phyloP scores from a whole-genome alignment of 2,888 invertebrate species.

The Aplocera efformata region DNA sequence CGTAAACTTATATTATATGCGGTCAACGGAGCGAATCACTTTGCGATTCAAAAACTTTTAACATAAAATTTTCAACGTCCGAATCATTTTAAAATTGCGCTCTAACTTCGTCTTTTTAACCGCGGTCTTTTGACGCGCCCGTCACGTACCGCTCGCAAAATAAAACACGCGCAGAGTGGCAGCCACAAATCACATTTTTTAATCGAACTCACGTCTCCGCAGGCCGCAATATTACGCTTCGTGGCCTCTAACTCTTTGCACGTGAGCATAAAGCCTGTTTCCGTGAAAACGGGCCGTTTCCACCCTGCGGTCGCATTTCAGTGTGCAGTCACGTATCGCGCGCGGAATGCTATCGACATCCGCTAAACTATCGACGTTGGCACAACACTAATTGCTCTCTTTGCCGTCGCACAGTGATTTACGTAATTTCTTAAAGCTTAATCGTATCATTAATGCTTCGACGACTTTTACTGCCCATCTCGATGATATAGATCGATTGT shows the following conservation, averaged over 20 bases:
- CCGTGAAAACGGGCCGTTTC: slow-evolving; percentile 19
- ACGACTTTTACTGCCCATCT: slow-evolving; percentile 60
- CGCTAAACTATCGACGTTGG: slow-evolving; percentile 73
- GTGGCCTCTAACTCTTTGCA: slow-evolving; percentile 26
- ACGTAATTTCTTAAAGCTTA: slow-evolving; percentile 58
- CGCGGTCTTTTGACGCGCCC: slow-evolving; percentile 53
- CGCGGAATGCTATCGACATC: slow-evolving; percentile 74
- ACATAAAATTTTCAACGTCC: slow-evolving; percentile 34
- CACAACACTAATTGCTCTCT: slow-evolving; percentile 76
- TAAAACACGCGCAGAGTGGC: slow-evolving; percentile 72
- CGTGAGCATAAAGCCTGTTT: slow-evolving; percentile 36
- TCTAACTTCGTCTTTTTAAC: slow-evolving; percentile 46
- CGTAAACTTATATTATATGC: slow-evolving; percentile 18
- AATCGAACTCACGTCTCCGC: slow-evolving; percentile 72
- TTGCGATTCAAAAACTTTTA: slow-evolving; percentile 33
- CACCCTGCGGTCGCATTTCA: slow-evolving; percentile 51
- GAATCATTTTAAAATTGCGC: slow-evolving; percentile 40
- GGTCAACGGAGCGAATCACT: slow-evolving; percentile 21
- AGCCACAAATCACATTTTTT: slow-evolving; percentile 79
- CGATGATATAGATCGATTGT: slow-evolving; percentile 66
- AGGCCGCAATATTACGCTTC: slow-evolving; percentile 33
- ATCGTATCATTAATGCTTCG: slow-evolving; percentile 65
- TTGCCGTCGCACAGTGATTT: slow-evolving; percentile 64
- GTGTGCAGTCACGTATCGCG: slow-evolving; percentile 68
- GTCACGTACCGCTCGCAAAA: slow-evolving; percentile 73